A percentile compares a stretch with the other conserved stretches of the same genome.
phyloP scores from a whole-genome alignment of 2,888 invertebrate species.

The Malthinus seriepunctatus region DNA sequence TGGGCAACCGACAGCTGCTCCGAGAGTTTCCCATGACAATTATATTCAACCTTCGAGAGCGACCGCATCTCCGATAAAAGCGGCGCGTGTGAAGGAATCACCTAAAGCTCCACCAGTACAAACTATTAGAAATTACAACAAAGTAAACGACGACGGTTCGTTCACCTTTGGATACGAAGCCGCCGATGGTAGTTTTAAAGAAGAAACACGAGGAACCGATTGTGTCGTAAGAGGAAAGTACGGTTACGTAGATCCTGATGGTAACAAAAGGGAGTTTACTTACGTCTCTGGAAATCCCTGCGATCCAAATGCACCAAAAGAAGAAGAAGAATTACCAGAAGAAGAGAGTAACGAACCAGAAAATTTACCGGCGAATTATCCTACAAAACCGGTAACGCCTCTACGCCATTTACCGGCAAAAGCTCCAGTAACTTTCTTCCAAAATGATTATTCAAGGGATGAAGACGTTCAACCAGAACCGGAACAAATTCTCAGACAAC shows the following conservation, averaged over 20 bases:
- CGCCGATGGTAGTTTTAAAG: conserved; percentile 84
- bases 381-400: conserved; percentile 58
- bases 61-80: conserved; percentile 13
- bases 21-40: conserved; percentile 44
- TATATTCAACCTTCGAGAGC: conserved; percentile 35
- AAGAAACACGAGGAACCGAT: conserved; percentile 83
- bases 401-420: conserved; percentile 51
- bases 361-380: conserved; percentile 66
- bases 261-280: conserved; percentile 83
- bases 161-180: conserved; percentile 86
- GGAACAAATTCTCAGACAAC: conserved; percentile 53
- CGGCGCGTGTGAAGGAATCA: conserved; percentile 58
- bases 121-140: conserved; percentile 82
- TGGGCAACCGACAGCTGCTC: conserved; percentile 52
- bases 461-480: conserved; percentile 64
- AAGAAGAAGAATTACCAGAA: conserved; percentile 61
- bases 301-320: conserved; percentile 79
- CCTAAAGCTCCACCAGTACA: conserved; percentile 74
- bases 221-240: conserved; percentile 87
- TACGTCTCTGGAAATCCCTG: conserved; percentile 87
- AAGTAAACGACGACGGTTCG: conserved; percentile 81
- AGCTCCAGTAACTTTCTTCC: conserved; percentile 69
- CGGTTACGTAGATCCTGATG: conserved; percentile 85
- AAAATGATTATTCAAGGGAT: conserved; percentile 69
- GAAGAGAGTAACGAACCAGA: conserved; percentile 60